Evolutionary conservation across 1,140 invertebrate species (phyloP).

Genomic region (Ceratosolen fusciceps): DNA sequence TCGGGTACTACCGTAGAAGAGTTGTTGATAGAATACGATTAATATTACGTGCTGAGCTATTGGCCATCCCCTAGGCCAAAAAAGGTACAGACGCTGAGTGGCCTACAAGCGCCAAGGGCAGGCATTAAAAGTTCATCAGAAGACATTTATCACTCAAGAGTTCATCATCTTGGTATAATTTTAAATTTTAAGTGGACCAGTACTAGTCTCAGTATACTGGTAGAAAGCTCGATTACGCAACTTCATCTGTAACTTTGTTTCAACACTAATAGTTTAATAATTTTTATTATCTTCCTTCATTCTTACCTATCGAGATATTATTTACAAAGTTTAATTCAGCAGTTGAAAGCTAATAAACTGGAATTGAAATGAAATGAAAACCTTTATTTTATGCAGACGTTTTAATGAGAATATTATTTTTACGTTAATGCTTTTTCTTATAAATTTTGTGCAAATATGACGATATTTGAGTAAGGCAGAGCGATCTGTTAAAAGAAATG

Average conservation of each 20-base stretch:
- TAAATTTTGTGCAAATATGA: no score
- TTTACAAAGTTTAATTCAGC: no score
- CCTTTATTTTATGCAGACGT: no score
- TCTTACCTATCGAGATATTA: no score
- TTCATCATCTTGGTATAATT: slow-evolving; percentile 36
- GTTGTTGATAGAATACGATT: slow-evolving; percentile 57
- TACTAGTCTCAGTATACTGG: not conserved
- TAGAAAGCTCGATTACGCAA: not conserved
- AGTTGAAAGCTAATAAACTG: no score
- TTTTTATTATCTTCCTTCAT: slow-evolving; percentile 3
- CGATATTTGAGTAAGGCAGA: no score
- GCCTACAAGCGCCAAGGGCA: slow-evolving; percentile 18
- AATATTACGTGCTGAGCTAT: slow-evolving; percentile 50
- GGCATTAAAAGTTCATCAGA: slow-evolving; percentile 31
- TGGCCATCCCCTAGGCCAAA: slow-evolving; percentile 6
- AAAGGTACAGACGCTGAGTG: slow-evolving; percentile 23
- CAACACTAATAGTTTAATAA: no score
- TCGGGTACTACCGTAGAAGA: no score
- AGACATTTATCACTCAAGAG: slow-evolving; percentile 34
- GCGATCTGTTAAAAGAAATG: no score
- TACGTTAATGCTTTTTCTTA: no score
- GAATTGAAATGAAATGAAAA: no score
- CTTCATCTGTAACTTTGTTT: not conserved
- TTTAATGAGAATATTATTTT: no score
- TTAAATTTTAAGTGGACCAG: slow-evolving; percentile 28